phyloP scores from a whole-genome alignment of 2,113 vertebrate species.

The Neogobius melanostomus region DNA sequence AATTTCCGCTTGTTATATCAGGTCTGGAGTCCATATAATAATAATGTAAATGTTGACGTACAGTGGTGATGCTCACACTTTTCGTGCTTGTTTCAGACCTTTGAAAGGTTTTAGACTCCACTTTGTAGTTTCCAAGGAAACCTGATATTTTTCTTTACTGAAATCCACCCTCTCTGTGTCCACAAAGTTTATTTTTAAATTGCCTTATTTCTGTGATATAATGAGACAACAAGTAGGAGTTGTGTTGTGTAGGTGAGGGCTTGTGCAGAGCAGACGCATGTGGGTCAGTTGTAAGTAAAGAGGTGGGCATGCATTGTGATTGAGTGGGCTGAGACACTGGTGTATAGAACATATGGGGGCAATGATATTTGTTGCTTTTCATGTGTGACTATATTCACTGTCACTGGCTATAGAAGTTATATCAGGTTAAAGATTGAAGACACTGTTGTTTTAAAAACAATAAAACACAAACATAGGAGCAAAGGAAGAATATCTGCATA shows the following conservation, averaged over 20 bases:
- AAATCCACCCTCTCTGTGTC: conserved; percentile 21
- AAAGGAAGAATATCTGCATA: too few relatives aligned
- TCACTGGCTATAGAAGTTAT: neutral
- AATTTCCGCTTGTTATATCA: too few relatives aligned
- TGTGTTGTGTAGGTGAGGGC: conserved; percentile 9
- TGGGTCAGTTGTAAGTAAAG: conserved; percentile 29
- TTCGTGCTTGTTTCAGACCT: conserved; percentile 44
- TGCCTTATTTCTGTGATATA: conserved; percentile 45
- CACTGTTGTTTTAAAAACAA: too few relatives aligned
- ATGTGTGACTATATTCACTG: neutral
- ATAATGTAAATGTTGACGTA: neutral
- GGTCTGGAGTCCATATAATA: too few relatives aligned
- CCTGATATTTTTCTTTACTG: conserved; percentile 45
- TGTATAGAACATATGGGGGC: conserved; percentile 12
- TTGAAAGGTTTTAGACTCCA: conserved; percentile 56
- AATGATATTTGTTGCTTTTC: neutral
- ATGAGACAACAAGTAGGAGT: conserved; percentile 64
- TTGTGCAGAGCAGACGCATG: conserved; percentile 31
- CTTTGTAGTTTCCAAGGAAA: conserved; percentile 75
- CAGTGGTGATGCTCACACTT: neutral
- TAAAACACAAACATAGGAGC: too few relatives aligned
- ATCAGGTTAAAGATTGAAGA: neutral
- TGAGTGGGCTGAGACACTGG: conserved; percentile 29
- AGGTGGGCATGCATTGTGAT: conserved; percentile 24
- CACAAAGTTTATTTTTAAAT: conserved; percentile 60